These are phyloP conservation scores for human DNA, from an alignment of 2,113 vertebrate genomes.

Conservation along the genomic window GRCh38 chr6:151073001-151073500, in stretches of 20 bases:
- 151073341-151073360: background rate
- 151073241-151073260: background rate
- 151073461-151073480: background rate
- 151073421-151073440: background rate
- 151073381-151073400: background rate
- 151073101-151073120: background rate
- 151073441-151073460: background rate
- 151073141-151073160: background rate
- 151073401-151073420: background rate
- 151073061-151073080: background rate
- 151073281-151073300: background rate
- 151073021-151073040: background rate
- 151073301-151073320: background rate
- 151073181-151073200: background rate
- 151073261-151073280: background rate
- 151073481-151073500: background rate
- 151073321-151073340: background rate
- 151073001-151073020: background rate
- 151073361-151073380: background rate
- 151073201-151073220: background rate
- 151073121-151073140: background rate
- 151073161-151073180: background rate
- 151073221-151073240: background rate
- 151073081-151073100: background rate
- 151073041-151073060: background rate